phyloP scores from a whole-genome alignment of 1,140 invertebrate species.

The Drosophila guanche region DNA sequence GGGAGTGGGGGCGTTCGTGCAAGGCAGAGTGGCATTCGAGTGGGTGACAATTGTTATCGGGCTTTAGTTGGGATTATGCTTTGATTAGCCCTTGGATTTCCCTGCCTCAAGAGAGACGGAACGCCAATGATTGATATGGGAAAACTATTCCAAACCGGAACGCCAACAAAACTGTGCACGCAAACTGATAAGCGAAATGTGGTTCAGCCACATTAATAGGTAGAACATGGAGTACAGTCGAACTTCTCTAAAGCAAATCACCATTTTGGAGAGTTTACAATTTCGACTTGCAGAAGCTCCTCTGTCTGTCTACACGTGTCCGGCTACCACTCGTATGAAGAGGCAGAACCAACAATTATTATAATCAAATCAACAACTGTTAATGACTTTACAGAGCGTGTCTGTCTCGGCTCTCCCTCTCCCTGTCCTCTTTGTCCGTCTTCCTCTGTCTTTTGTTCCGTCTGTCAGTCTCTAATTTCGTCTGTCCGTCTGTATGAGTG shows the following conservation, averaged over 20 bases:
- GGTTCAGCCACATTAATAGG: no score
- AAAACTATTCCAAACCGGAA: background rate
- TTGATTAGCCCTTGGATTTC: slow-evolving; percentile 65
- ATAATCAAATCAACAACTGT: slow-evolving; percentile 71
- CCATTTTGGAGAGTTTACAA: no score
- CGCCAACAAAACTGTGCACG: no score
- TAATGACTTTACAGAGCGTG: slow-evolving; percentile 70
- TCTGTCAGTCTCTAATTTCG: slow-evolving; percentile 2
- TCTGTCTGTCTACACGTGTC: no score
- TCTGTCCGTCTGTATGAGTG: slow-evolving; percentile 32
- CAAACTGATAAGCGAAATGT: no score
- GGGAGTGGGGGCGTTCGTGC: slow-evolving; percentile 6
- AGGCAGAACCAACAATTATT: background rate
- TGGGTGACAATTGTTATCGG: slow-evolving; percentile 53
- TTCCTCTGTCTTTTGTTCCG: background rate
- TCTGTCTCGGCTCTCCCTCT: background rate
- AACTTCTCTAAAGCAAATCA: no score
- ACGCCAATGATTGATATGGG: slow-evolving; percentile 33
- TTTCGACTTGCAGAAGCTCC: no score
- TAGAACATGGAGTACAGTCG: no score
- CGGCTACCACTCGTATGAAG: no score
- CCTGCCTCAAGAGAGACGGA: slow-evolving; percentile 2
- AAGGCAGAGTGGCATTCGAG: slow-evolving; percentile 44
- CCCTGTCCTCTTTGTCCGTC: background rate
- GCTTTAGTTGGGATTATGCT: slow-evolving; percentile 53